Evolutionary conservation across 1,140 invertebrate genomes (phyloP).

Genomic region (Glossosoma conforme): DNA sequence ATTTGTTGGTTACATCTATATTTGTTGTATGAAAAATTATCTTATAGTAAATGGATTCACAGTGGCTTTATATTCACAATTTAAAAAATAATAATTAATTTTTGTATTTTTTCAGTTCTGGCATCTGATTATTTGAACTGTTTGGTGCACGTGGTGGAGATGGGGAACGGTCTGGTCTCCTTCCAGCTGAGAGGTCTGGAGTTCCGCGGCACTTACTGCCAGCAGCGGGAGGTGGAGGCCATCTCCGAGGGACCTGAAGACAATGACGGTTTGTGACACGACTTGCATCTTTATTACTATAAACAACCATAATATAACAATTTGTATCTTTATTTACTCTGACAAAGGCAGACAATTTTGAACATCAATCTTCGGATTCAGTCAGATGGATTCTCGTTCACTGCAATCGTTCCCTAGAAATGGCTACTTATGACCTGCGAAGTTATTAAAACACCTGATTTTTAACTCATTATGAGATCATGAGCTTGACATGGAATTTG

Average conservation of each 20-base stretch:
- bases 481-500: no score
- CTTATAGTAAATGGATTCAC: background rate
- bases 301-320: slow-evolving; percentile 11
- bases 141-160: slow-evolving; percentile 94
- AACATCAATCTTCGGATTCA: no score
- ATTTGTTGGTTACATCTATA: background rate
- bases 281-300: background rate
- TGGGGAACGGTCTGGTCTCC: slow-evolving; percentile 97
- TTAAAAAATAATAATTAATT: slow-evolving; percentile 2
- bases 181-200: slow-evolving; percentile 97
- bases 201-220: slow-evolving; percentile 98
- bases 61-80: no score
- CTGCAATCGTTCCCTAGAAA: no score
- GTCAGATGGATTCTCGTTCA: no score
- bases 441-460: no score
- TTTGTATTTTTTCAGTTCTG: slow-evolving; percentile 59
- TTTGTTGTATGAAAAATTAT: background rate
- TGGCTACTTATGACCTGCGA: no score
- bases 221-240: slow-evolving; percentile 94
- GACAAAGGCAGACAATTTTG: no score
- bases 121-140: slow-evolving; percentile 98
- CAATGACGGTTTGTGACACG: slow-evolving; percentile 69
- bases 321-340: no score
- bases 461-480: no score
- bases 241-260: slow-evolving; percentile 94